Base-by-base conservation (phyloP, 2,888 invertebrate species). In the Noctua comes region DNA sequence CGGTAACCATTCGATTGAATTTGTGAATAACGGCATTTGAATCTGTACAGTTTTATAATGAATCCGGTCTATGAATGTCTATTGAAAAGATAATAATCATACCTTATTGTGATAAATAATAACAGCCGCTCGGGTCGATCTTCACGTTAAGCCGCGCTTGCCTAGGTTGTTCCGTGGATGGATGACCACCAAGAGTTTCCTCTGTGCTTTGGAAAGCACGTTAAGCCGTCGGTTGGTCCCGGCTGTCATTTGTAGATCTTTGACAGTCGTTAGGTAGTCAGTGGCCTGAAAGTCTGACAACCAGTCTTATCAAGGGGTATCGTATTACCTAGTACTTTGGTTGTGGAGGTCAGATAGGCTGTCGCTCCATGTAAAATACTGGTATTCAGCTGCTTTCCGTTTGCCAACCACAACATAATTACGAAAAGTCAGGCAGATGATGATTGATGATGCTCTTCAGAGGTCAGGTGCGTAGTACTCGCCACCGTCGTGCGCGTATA, bases 11-110 rank as follows among this genome's bases (percentile, higher is more conserved):
- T 73, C 72, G n/a, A 86, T 82, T 69, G 64, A 36, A 66, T 68
- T 71, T n/a, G 62, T 65, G 68, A 85, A 68, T 62, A 68, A 54
- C 24, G 31, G 68, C 11, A 8, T 43, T 66, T 66, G 36, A 51
- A 73, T 81, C 73, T 85, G 59, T 65, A 73, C 62, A 24, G 48
- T 43, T 82, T 64, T 82, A 62, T 43, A 73, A 82, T 68, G 73
- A 85, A 73, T 11, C 24, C 59, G 11, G 24, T 43, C 51, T 31
- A 31, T 51, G 57, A 73, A 43, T 68, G 51, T 0, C 31, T 48
- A 48, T 57, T 79, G 54, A 64, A 54, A 36, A n/a, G 27, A 27
- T 27, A 70, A 51, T 59, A 36, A 59, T 27, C 8, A 24, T 24
- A 80, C 36, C 11, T 51, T 65, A 57, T 27, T 21, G 3, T 3